Base-by-base conservation (phyloP, 2,797 vertebrate genomes). In the Neomorphus geoffroyi region DNA sequence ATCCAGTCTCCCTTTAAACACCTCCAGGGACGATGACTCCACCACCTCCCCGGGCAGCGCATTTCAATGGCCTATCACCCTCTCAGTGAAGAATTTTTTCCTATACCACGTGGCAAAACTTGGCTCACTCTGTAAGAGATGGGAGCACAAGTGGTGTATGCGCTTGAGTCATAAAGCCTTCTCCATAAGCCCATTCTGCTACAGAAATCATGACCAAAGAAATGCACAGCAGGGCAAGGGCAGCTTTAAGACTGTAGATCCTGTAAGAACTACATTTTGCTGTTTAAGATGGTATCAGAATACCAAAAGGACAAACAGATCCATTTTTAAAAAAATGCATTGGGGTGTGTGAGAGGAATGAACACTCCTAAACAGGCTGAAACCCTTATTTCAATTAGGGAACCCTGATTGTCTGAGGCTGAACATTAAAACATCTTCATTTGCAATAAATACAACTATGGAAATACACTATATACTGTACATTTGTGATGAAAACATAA, bases 231-330 rank as follows among this genome's bases (percentile, higher is more conserved):
- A 80, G 26, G 37, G 17, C 64, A 30, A 30, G 0, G 7, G 33
- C 45, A 86, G 37, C 24, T 39, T 37, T 32, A 24, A 26, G 15
- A 14, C 6, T 32, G 30, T 11, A 13, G 13, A 12, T 26, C 32
- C n/a, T 14, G 0, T 12, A 19, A 35, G 18, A 32, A 21, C 53
- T 43, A 39, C 6, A 37, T 6, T 12, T 66, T 19, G 11, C 16
- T 19, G 0, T 21, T 21, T 43, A 10, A 2, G 6, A 14, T 39
- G 39, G 15, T 13, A 45, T 2, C 3, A 8, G 41, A 56, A 15
- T 32, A 60, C 12, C 22, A 33, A 62, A 9, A n/a, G 64, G 26
- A 41, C 15, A 64, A 54, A 57, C 2, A 15, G 11, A n/a, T 3
- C 7, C 3, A 18, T 24, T 7, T 13, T 11, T 45, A 30, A 39